Evolutionary conservation across 2,888 invertebrate species (phyloP), one percentile per base, ranked within the genome.

Genomic region (Horisme vitalbata): DNA sequence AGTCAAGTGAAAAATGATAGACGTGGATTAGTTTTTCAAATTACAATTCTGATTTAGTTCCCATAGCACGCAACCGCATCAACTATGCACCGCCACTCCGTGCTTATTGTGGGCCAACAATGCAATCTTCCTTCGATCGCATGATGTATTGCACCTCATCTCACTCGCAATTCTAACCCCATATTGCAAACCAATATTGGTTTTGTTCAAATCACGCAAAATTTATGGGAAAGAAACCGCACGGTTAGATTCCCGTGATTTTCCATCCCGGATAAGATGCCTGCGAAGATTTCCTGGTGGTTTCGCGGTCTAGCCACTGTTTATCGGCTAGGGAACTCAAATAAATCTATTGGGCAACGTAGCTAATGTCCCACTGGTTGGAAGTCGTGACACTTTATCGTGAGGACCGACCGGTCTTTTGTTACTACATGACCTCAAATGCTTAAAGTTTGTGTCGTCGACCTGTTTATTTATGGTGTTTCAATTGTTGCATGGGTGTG

Each of bases 211-310:
- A 85, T 85, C 79, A 84, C 71, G 68, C 63, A 67, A 66, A 68
- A 71, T 73, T 78, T 81, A 82, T 83, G 83, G 75, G 80, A 84
- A 83, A 71, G 69, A 75, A 84, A 86, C 86, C 86, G 68, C 86
- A 83, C 60, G 49, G 64, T 53, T 48, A 76, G 83, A 84, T 86
- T 82, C 83, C 77, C 74, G 68, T 73, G 87, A 83, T 85, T 81
- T 78, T 72, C 75, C 65, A 68, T 69, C 67, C 65, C 62, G 80
- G 85, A 87, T 88, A 80, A 86, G 86, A 84, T 85, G 61, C 61
- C 68, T 67, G 74, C 70, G 64, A 76, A 82, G 83, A 86, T 87
- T 84, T 82, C 75, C 83, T 77, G 68, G 83, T 71, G 79, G 85
- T 83, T 87, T 84, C 75, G 83, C 78, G 86, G 87, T 84, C 77